Evolutionary conservation across 1,140 invertebrate species (phyloP).

Genomic region (Centruroides sculpturatus): DNA sequence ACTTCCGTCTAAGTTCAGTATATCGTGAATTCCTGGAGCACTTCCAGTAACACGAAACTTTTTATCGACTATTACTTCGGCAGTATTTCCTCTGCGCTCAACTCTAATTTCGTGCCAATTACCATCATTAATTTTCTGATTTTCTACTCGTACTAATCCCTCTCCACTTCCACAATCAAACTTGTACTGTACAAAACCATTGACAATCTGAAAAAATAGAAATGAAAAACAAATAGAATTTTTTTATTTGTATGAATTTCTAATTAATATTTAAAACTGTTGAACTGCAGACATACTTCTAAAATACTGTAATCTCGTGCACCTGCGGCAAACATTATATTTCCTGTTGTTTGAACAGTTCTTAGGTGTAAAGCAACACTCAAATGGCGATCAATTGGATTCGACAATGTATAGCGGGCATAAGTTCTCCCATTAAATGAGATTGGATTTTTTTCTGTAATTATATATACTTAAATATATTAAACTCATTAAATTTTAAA

Average conservation of each 20-base stretch:
- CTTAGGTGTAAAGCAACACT: conserved; percentile 61
- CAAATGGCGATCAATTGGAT: conserved; percentile 59
- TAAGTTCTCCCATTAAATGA: conserved; percentile 73
- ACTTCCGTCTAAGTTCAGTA: conserved; percentile 70
- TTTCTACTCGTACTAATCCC: conserved; percentile 59
- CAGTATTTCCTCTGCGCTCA: conserved; percentile 60
- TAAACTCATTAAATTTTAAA: conserved; percentile 12
- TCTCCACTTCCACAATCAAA: conserved; percentile 86
- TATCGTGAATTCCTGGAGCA: conserved; percentile 63
- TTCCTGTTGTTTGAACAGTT: conserved; percentile 70
- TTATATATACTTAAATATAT: neutral
- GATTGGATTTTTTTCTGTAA: conserved; percentile 42
- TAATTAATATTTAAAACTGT: neutral
- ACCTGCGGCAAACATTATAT: conserved; percentile 69
- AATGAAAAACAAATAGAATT: conserved; percentile 1
- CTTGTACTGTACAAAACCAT: conserved; percentile 69
- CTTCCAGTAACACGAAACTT: conserved; percentile 57
- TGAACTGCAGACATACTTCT: conserved; percentile 39
- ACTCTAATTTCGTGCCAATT: conserved; percentile 75
- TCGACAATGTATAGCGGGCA: conserved; percentile 54
- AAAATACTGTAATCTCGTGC: conserved; percentile 77
- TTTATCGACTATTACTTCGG: conserved; percentile 61
- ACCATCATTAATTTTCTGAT: conserved; percentile 63
- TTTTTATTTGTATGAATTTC: conserved; percentile 1
- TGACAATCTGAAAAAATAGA: conserved; percentile 39